These are phyloP conservation scores for Huso huso DNA, from an alignment of 2,797 vertebrate species.

Conservation along the genomic window DNA sequence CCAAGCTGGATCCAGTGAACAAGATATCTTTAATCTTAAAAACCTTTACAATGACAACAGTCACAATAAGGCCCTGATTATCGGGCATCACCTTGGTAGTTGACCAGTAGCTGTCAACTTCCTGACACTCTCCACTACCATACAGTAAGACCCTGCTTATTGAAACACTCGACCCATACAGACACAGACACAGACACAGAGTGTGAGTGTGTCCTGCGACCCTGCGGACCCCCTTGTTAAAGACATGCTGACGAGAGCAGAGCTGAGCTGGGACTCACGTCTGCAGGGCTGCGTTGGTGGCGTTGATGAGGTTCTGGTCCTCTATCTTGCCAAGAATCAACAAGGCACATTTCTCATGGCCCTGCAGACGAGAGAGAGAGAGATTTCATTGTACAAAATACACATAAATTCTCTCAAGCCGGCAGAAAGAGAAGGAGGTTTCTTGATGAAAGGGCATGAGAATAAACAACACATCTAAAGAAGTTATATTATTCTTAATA, in stretches of 20 bases:
- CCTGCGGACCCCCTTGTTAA: background rate
- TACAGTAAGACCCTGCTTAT: no score
- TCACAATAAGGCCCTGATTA: no score
- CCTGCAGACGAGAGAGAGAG: conserved; percentile 46
- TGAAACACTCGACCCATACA: no score
- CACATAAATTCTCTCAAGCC: no score
- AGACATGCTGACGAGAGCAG: background rate
- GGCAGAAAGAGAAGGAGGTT: no score
- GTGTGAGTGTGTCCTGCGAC: background rate
- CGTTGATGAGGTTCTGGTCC: conserved; percentile 74
- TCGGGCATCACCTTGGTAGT: no score
- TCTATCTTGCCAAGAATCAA: conserved; percentile 86
- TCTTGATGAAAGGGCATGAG: no score
- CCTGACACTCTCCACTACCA: background rate
- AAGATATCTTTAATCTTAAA: background rate
- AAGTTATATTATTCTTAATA: no score
- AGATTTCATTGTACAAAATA: no score
- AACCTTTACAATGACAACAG: no score
- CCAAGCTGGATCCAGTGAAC: conserved; percentile 10
- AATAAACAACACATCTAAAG: no score
- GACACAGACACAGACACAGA: background rate
- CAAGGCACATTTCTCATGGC: conserved; percentile 88
- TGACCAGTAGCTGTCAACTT: background rate
- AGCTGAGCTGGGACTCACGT: conserved; percentile 71
- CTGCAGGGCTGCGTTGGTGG: conserved; percentile 82